Percentiles rank a stretch among this genome's conserved stretches.
Conservation (phyloP, 1,140 invertebrate genomes). For the Apolygus lucorum region DNA sequence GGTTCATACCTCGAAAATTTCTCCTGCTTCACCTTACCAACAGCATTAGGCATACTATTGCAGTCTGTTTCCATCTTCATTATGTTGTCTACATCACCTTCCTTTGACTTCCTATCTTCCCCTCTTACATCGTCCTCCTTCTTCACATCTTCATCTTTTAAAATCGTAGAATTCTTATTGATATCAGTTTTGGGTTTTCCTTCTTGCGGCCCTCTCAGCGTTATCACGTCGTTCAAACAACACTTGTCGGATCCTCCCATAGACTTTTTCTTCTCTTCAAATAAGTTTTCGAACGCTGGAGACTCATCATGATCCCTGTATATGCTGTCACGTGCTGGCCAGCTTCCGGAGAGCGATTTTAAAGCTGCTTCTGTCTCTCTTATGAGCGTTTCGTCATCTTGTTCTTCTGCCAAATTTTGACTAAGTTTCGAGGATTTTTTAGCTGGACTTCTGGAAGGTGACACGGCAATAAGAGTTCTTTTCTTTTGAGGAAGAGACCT, state of each 20-base stretch:
- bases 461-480: slow-evolving; percentile 44
- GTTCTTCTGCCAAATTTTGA: slow-evolving; percentile 44
- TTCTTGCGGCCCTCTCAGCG: slow-evolving; percentile 47
- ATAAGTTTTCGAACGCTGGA: slow-evolving; percentile 72
- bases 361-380: slow-evolving; percentile 76
- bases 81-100: slow-evolving; percentile 37
- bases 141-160: slow-evolving; percentile 16
- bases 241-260: slow-evolving; percentile 47
- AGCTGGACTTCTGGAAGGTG: slow-evolving; percentile 42
- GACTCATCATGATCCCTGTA: slow-evolving; percentile 55
- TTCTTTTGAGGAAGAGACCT: slow-evolving; percentile 50
- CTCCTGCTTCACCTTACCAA: slow-evolving; percentile 31
- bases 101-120: slow-evolving; percentile 31
- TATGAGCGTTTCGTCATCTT: slow-evolving; percentile 69
- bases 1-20: slow-evolving; percentile 55
- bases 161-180: slow-evolving; percentile 24
- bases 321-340: slow-evolving; percentile 56
- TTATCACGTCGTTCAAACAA: slow-evolving; percentile 56
- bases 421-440: slow-evolving; percentile 43
- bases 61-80: slow-evolving; percentile 43
- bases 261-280: slow-evolving; percentile 65
- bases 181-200: slow-evolving; percentile 30
- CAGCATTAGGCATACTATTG: slow-evolving; percentile 37
- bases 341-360: slow-evolving; percentile 71
- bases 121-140: slow-evolving; percentile 35